Percentiles rank a stretch among this genome's conserved stretches.
Conservation (phyloP, 2,888 invertebrate species). For the Drosophila eohydei region DNA sequence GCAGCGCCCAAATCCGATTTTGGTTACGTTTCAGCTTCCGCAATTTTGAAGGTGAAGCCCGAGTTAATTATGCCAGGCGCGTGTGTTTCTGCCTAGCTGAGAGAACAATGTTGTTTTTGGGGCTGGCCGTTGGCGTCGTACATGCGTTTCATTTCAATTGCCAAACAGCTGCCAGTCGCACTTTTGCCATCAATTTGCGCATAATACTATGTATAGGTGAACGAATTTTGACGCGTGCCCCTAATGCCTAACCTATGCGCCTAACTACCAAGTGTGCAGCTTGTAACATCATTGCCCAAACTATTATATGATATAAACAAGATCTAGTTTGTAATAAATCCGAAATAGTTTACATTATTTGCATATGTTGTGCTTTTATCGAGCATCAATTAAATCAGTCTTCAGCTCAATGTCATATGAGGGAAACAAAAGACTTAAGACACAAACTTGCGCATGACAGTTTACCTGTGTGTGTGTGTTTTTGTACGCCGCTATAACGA, state of each 20-base stretch:
- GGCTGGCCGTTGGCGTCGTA: constrained; percentile 20
- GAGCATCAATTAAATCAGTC: constrained; percentile 35
- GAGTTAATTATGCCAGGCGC: constrained; percentile 56
- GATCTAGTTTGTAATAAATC: constrained; percentile 3
- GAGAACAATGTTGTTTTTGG: constrained; percentile 28
- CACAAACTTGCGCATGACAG: constrained; percentile 59
- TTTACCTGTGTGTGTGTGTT: constrained; percentile 1
- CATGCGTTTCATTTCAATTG: constrained; percentile 55
- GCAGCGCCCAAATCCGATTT: constrained; percentile 42
- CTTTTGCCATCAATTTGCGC: constrained; percentile 23
- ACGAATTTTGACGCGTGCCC: constrained; percentile 48
- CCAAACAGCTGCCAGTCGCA: constrained; percentile 36
- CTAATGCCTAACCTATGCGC: not conserved
- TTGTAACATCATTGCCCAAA: not conserved
- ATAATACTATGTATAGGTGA: constrained; percentile 20
- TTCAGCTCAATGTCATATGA: constrained; percentile 49
- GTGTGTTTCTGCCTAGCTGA: constrained; percentile 35
- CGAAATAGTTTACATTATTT: constrained; percentile 13
- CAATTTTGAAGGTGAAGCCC: constrained; percentile 57
- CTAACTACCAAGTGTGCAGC: not conserved
- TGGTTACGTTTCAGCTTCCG: constrained; percentile 58
- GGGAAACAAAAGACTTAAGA: constrained; percentile 74
- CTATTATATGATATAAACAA: not conserved
- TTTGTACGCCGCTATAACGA: constrained; percentile 49
- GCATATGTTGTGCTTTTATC: constrained; percentile 8